Evolutionary conservation across 2,888 invertebrate species (phyloP).

Genomic region (Andrena camellia): DNA sequence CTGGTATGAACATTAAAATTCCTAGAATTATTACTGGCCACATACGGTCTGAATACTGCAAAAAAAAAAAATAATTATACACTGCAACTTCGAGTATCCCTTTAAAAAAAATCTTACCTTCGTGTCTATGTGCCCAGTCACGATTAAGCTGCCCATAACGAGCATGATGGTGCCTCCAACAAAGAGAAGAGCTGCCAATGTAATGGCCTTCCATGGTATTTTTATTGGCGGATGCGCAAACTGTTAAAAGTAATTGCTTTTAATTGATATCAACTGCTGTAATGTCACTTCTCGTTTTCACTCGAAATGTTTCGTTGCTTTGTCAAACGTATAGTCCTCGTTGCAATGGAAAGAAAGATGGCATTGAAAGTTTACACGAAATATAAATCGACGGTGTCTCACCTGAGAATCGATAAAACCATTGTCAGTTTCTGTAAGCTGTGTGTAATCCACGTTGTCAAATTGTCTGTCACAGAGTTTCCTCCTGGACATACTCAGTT

Average conservation of each 20-base stretch:
- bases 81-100: not conserved
- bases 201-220: conserved; percentile 94
- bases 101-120: conserved; percentile 86
- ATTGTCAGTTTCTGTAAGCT: conserved; percentile 87
- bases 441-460: conserved; percentile 88
- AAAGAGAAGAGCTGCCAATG: conserved; percentile 91
- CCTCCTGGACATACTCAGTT: conserved; percentile 88
- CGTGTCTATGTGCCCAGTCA: conserved; percentile 92
- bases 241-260: conserved; percentile 76
- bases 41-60: conserved; percentile 92
- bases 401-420: conserved; percentile 90
- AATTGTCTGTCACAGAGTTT: conserved; percentile 85
- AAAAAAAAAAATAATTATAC: conserved; percentile 60
- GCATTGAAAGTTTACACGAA: not conserved
- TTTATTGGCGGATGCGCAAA: conserved; percentile 89
- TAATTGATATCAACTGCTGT: not conserved
- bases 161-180: conserved; percentile 91
- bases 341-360: not conserved
- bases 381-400: conserved; percentile 19
- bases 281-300: not conserved
- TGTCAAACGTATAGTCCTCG: not conserved
- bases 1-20: conserved; percentile 95
- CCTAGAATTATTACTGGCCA: conserved; percentile 96
- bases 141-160: conserved; percentile 91
- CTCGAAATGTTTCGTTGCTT: conserved; percentile 6